Base-by-base conservation (phyloP, 2,113 vertebrate genomes). In the Prionailurus viverrinus region DNA sequence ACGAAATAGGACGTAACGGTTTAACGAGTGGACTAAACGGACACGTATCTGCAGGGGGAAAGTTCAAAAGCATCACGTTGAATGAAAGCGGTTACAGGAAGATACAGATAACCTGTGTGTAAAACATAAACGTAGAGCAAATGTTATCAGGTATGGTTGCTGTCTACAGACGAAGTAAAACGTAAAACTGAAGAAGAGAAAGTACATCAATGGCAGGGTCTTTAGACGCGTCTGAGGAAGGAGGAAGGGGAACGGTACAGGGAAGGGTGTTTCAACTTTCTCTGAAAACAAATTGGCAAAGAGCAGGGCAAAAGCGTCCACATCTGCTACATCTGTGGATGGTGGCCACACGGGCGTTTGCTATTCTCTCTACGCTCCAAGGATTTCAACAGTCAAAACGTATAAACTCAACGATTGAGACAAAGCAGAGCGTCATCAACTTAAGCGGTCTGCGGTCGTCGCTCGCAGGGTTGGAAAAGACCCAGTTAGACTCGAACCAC, bases 341-440 rank as follows among this genome's bases (percentile, higher is more conserved):
- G 69, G 84, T 45, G 7, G 15, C 68, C 58, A 85, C 58, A 29
- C 27, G 69, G 29, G 18, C 89, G 1, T 55, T 89, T 89, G 45
- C 19, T 84, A 80, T 53, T 89, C 29, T 87, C 8, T 65, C 21
- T n/a, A 66, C 58, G 66, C n/a, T n/a, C 45, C 36, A 95, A 89
- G 71, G 81, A 94, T 53, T 97, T 96, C 51, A 79, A 65, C 41
- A 82, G 91, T 85, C 94, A 84, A 90, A 91, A 74, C 45, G 10
- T 13, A 58, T 76, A 65, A 91, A 93, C 29, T 21, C 48, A 45
- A 82, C 86, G 63, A n/a, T 19, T 48, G 48, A 33, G 51, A 86
- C 84, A 90, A 45, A 58, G 61, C 48, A 71, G 41, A 84, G 25
- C 66, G 13, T 94, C 51, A 81, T 63, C 31, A 73, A 69, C 48